Evolutionary conservation across 2,113 vertebrate genomes (phyloP).

Genomic region (Malaclemys terrapin): DNA sequence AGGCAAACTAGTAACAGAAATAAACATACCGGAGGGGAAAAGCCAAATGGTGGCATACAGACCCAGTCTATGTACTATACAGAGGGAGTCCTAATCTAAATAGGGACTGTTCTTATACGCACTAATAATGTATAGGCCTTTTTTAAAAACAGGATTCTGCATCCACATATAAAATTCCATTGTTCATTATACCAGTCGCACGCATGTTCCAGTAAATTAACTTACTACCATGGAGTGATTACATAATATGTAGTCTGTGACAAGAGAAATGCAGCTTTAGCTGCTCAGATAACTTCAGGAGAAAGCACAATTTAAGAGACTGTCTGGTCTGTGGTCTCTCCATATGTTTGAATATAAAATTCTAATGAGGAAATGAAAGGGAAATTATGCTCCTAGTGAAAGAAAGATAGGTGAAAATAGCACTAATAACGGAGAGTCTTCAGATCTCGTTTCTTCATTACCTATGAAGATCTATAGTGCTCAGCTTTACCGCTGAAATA

Average conservation of each 20-base stretch:
- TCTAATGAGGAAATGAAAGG: not conserved
- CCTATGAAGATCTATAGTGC: not conserved
- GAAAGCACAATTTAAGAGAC: not conserved
- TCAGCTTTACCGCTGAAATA: not conserved
- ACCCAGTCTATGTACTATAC: not conserved
- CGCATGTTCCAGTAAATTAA: not conserved
- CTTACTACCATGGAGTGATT: not conserved
- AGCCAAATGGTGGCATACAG: not conserved
- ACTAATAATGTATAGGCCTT: not conserved
- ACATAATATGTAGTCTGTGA: not conserved
- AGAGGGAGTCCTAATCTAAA: not conserved
- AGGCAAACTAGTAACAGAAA: not conserved
- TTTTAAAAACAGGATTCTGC: not conserved
- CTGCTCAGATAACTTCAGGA: not conserved
- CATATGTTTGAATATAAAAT: conserved; percentile 8
- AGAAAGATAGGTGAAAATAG: not conserved
- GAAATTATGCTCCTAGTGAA: not conserved
- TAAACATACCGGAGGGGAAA: not conserved
- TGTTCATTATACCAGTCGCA: not conserved
- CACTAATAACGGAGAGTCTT: not conserved
- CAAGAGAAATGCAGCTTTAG: not conserved
- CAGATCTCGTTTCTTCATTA: not conserved
- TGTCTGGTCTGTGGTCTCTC: not conserved
- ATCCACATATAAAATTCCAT: not conserved
- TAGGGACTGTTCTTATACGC: not conserved